A percentile compares a stretch with the other conserved stretches of the same genome.
phyloP scores from a whole-genome alignment of 2,113 vertebrate species.

The human region DNA sequence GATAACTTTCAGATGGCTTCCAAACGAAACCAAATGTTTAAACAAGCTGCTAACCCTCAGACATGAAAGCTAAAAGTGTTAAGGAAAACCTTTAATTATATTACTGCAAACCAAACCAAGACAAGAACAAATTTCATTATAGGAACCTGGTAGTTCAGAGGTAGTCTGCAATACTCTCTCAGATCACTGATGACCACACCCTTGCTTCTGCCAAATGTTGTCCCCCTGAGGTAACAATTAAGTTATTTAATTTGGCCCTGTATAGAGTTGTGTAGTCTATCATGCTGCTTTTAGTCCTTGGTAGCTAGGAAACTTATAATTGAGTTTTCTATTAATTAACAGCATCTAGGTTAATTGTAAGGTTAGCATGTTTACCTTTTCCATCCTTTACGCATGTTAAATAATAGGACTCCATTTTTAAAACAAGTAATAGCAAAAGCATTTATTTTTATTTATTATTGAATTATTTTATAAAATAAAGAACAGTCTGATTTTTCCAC shows the following conservation, averaged over 20 bases:
- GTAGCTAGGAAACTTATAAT: background rate
- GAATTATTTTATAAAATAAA: conserved; percentile 24
- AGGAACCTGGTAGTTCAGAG: background rate
- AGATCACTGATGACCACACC: background rate
- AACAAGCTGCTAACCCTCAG: conserved; percentile 28
- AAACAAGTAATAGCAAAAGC: background rate
- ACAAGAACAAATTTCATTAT: background rate
- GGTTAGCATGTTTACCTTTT: background rate
- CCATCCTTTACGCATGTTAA: background rate
- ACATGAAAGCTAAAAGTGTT: conserved; percentile 34
- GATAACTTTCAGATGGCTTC: conserved; percentile 29
- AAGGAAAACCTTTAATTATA: conserved; percentile 20
- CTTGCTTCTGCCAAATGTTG: background rate
- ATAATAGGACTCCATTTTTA: background rate
- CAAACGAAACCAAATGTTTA: conserved; percentile 49
- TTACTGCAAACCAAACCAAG: conserved; percentile 27
- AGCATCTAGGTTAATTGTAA: background rate
- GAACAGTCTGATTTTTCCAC: background rate
- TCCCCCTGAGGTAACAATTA: background rate
- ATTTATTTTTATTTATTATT: conserved; percentile 7
- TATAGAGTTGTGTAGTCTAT: background rate
- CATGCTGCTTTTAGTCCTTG: background rate
- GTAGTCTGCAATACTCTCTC: background rate
- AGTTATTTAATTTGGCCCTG: background rate
- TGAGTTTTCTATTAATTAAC: conserved; percentile 36